Conservation (phyloP, 2,888 invertebrate species). For the Phalangium opilio region DNA sequence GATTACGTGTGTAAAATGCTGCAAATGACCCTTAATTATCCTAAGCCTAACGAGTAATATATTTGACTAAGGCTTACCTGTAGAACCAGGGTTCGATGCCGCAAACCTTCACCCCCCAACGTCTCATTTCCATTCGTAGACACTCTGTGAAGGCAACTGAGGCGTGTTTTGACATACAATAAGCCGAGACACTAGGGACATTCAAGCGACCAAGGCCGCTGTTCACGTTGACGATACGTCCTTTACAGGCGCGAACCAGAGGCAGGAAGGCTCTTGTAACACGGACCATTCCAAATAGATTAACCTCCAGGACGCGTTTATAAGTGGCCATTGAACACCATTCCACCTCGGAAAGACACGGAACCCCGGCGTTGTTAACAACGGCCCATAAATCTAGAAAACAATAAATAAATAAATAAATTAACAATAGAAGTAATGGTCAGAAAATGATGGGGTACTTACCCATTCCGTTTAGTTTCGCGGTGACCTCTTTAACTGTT, state of each 20-base stretch:
- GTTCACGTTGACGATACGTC: constrained; percentile 27
- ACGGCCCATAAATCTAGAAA: constrained; percentile 35
- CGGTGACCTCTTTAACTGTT: constrained; percentile 23
- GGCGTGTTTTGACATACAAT: constrained; percentile 11
- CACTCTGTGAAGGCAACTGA: constrained; percentile 9
- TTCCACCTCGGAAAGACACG: constrained; percentile 34
- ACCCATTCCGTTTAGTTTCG: constrained; percentile 18
- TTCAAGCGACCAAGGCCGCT: constrained; percentile 25
- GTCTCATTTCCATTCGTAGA: constrained; percentile 6
- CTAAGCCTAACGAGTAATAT: neutral
- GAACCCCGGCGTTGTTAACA: constrained; percentile 39
- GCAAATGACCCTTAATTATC: too few species aligned
- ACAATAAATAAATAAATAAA: neutral
- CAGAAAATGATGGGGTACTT: neutral
- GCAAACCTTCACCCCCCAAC: constrained; percentile 8
- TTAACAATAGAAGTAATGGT: neutral
- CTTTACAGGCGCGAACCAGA: constrained; percentile 24
- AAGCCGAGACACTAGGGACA: constrained; percentile 11
- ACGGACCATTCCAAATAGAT: constrained; percentile 27
- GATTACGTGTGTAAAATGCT: too few species aligned
- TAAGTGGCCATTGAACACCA: constrained; percentile 34
- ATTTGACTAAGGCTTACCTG: constrained; percentile 5
- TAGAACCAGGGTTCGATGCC: constrained; percentile 11
- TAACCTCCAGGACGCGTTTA: constrained; percentile 26
- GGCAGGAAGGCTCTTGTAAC: constrained; percentile 29